Evolutionary conservation across 1,140 invertebrate genomes (phyloP).

Genomic region (Hylyphantes graminicola): DNA sequence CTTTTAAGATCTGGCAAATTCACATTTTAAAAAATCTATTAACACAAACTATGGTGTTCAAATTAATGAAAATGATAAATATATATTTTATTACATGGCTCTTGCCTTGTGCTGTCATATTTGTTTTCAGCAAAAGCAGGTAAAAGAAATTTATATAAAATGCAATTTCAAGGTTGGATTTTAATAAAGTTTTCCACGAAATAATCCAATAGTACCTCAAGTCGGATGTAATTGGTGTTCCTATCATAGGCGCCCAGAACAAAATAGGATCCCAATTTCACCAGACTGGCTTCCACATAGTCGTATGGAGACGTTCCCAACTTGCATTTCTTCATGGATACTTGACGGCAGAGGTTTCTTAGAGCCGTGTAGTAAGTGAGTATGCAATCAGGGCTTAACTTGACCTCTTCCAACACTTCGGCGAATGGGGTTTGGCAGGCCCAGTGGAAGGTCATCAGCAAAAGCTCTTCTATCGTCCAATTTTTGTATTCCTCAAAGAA

Average conservation of each 20-base stretch:
- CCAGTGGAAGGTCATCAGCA: slow-evolving; percentile 51
- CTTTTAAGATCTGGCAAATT: too few species aligned
- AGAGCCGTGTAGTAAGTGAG: slow-evolving; percentile 31
- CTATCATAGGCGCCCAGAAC: slow-evolving; percentile 46
- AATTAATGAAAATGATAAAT: not conserved
- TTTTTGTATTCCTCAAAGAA: slow-evolving; percentile 23
- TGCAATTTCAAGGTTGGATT: too few species aligned
- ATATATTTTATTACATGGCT: not conserved
- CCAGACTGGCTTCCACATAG: slow-evolving; percentile 9
- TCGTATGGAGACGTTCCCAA: not conserved
- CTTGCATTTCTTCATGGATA: not conserved
- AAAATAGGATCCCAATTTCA: slow-evolving; percentile 28
- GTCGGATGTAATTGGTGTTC: not conserved
- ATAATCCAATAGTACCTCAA: slow-evolving; percentile 7
- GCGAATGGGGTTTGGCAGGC: slow-evolving; percentile 21
- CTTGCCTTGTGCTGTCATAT: too few species aligned
- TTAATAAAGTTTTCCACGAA: too few species aligned
- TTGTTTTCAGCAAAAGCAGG: too few species aligned
- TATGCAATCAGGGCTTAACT: slow-evolving; percentile 6
- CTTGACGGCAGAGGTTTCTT: slow-evolving; percentile 35
- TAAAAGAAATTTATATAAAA: too few species aligned
- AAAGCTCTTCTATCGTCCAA: slow-evolving; percentile 7
- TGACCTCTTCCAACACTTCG: slow-evolving; percentile 13
- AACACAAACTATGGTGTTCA: not conserved
- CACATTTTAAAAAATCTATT: too few species aligned